phyloP scores from a whole-genome alignment of 2,888 invertebrate genomes.

The Parnassius glacialis region DNA sequence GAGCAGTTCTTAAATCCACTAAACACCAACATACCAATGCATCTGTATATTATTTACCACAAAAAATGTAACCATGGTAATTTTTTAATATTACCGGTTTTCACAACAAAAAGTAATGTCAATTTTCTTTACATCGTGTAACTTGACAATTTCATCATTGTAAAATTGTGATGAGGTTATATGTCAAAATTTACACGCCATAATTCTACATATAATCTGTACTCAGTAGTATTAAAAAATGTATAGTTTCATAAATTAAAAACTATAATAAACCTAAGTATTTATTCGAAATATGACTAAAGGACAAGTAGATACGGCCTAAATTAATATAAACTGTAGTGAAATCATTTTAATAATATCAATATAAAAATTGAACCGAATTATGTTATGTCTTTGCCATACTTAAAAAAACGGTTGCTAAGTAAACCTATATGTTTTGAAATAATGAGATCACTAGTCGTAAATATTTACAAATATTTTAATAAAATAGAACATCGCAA shows the following conservation, averaged over 20 bases:
- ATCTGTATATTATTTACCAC: conserved; percentile 11
- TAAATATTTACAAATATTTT: too few species aligned
- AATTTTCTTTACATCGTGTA: too few species aligned
- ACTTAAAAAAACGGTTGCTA: not conserved
- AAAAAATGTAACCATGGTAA: not conserved
- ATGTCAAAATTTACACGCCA: conserved; percentile 6
- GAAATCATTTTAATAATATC: not conserved
- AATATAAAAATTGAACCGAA: conserved; percentile 20
- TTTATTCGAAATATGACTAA: not conserved
- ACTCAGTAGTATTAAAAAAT: too few species aligned
- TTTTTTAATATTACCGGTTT: too few species aligned
- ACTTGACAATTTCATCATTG: too few species aligned
- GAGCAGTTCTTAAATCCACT: not conserved
- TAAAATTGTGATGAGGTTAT: not conserved
- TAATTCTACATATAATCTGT: not conserved
- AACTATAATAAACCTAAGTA: too few species aligned
- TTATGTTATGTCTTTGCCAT: conserved; percentile 10
- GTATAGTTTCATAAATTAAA: too few species aligned
- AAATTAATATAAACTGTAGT: conserved; percentile 17
- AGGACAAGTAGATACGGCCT: conserved; percentile 23
- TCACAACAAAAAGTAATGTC: too few species aligned
- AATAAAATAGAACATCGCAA: too few species aligned
- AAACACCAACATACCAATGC: conserved; percentile 15
- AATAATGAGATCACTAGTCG: too few species aligned
- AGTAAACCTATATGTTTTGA: too few species aligned